Conservation (phyloP, 2,797 vertebrate genomes). For the Pangasius mekongensis region DNA sequence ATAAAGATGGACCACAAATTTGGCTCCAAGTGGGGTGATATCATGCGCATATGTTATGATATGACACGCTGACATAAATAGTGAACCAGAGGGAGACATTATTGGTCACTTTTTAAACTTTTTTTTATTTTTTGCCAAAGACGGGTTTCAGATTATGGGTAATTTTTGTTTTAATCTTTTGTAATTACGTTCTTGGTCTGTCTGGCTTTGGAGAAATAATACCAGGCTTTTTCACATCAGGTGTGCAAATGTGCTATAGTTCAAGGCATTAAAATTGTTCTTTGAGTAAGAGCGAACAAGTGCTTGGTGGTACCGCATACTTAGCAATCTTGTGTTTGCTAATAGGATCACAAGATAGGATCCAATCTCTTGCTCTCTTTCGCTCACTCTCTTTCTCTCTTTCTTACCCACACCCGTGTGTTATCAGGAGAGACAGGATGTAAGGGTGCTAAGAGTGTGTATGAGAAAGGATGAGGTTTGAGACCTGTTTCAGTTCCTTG, state of each 20-base stretch:
- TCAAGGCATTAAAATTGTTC: slow-evolving; percentile 30
- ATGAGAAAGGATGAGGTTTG: slow-evolving; percentile 47
- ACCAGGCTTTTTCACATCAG: slow-evolving; percentile 11
- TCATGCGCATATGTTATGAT: slow-evolving; percentile 40
- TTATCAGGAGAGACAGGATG: slow-evolving; percentile 39
- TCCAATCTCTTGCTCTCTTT: slow-evolving; percentile 47
- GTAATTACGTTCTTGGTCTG: background rate
- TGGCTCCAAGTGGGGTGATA: slow-evolving; percentile 39
- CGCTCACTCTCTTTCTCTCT: slow-evolving; percentile 35
- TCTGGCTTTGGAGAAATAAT: slow-evolving; percentile 8
- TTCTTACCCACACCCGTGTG: slow-evolving; percentile 17
- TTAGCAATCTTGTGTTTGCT: slow-evolving; percentile 44
- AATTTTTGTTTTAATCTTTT: background rate
- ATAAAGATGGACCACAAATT: slow-evolving; percentile 46
- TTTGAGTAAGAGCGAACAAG: slow-evolving; percentile 12
- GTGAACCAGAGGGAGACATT: slow-evolving; percentile 20
- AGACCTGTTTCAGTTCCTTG: slow-evolving; percentile 11
- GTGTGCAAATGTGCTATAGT: slow-evolving; percentile 17
- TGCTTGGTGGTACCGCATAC: slow-evolving; percentile 33
- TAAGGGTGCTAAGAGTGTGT: slow-evolving; percentile 26
- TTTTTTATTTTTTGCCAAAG: background rate
- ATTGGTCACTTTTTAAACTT: background rate
- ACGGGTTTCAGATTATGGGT: background rate
- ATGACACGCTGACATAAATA: slow-evolving; percentile 39
- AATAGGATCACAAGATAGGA: slow-evolving; percentile 43